Evolutionary conservation across 2,888 invertebrate genomes (phyloP).

Genomic region (Rhyacophila evoluta): DNA sequence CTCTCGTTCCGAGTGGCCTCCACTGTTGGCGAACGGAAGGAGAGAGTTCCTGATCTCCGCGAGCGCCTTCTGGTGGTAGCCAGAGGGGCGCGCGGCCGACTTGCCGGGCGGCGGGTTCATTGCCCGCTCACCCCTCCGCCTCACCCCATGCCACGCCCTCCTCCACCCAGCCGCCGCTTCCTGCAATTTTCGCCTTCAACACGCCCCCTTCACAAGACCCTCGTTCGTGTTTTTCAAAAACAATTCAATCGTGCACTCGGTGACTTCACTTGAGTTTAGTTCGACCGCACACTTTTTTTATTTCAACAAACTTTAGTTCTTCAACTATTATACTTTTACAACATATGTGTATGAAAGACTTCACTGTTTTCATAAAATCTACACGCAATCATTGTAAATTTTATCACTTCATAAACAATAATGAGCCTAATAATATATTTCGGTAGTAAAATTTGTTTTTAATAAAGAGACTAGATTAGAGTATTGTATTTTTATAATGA

Average conservation of each 20-base stretch:
- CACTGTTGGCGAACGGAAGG: conserved; percentile 82
- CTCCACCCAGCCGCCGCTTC: conserved; percentile 66
- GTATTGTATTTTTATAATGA: conserved; percentile 31
- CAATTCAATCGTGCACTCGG: too few species aligned
- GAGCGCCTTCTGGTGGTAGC: conserved; percentile 89
- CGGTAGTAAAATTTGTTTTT: not conserved
- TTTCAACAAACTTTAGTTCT: too few species aligned
- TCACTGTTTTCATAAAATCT: not conserved
- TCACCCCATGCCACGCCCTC: conserved; percentile 70
- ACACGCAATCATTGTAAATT: not conserved
- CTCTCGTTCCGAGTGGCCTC: conserved; percentile 64
- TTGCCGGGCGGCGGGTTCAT: conserved; percentile 72
- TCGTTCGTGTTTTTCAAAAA: conserved; percentile 29
- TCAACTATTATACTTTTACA: too few species aligned
- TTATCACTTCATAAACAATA: too few species aligned
- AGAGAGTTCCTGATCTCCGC: conserved; percentile 88
- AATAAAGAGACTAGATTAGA: conserved; percentile 44
- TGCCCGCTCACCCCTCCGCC: conserved; percentile 71
- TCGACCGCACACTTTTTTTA: too few species aligned
- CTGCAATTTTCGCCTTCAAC: conserved; percentile 38
- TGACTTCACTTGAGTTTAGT: too few species aligned
- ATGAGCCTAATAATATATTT: not conserved
- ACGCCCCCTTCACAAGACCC: conserved; percentile 35
- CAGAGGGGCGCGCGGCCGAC: conserved; percentile 78
- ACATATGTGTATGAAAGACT: too few species aligned